A percentile compares a stretch with the other conserved stretches of the same genome.
Conservation (phyloP, 2,797 vertebrate genomes). For the Coracias cyanogaster region DNA sequence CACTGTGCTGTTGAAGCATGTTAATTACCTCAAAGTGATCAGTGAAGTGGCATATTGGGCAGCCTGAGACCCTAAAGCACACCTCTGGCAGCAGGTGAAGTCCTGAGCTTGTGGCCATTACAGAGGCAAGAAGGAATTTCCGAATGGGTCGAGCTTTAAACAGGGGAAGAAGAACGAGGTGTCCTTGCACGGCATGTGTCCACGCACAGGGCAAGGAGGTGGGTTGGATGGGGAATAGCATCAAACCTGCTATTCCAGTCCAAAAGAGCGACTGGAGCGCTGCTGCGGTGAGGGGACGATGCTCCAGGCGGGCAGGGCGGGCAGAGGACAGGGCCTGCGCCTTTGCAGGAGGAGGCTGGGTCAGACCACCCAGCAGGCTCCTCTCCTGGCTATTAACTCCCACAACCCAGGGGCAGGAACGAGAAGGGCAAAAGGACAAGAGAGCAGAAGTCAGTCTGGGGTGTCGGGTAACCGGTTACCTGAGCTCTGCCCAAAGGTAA, state of each 20-base stretch:
- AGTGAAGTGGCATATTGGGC: rapidly evolving
- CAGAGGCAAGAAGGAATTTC: background rate
- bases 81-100: background rate
- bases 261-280: rapidly evolving
- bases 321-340: background rate
- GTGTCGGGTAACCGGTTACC: slow-evolving; percentile 72
- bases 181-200: rapidly evolving
- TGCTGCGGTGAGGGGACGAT: rapidly evolving
- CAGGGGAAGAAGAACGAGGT: background rate
- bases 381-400: background rate
- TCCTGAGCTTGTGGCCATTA: background rate
- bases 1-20: background rate
- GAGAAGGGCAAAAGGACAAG: slow-evolving; percentile 74
- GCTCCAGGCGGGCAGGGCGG: background rate
- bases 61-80: background rate
- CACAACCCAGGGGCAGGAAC: background rate
- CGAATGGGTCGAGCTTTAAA: background rate
- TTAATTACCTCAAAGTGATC: background rate
- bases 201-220: rapidly evolving
- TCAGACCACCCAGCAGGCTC: slow-evolving; percentile 41
- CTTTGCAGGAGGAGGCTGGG: background rate
- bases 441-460: slow-evolving; percentile 55
- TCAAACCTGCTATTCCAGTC: background rate
- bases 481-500: slow-evolving; percentile 70
- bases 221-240: background rate